Conservation (phyloP, 2,113 vertebrate genomes). For the Psophia crepitans region DNA sequence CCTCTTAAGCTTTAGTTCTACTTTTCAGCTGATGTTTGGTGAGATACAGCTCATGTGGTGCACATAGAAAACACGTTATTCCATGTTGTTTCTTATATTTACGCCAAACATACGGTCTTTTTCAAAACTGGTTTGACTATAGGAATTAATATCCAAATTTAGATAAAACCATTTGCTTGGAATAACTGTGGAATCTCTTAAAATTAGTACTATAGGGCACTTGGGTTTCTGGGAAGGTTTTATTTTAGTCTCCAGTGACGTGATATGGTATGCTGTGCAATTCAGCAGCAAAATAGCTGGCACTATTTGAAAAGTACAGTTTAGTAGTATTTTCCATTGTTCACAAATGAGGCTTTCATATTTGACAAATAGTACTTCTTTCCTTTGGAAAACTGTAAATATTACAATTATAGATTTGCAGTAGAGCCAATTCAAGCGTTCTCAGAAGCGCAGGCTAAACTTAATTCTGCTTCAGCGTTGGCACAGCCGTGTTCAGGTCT, state of each 20-base stretch:
- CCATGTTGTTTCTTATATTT: neutral
- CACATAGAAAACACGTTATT: neutral
- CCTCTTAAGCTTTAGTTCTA: neutral
- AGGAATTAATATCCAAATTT: slow-evolving; percentile 33
- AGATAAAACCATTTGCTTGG: slow-evolving; percentile 30
- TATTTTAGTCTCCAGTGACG: slow-evolving; percentile 41
- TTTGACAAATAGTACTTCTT: neutral
- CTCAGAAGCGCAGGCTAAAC: neutral
- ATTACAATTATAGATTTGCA: neutral
- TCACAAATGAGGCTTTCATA: neutral
- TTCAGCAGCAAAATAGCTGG: slow-evolving; percentile 10
- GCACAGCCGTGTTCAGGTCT: neutral
- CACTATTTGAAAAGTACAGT: neutral
- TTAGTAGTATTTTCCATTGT: slow-evolving; percentile 38
- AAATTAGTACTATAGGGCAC: slow-evolving; percentile 50
- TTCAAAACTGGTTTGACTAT: neutral
- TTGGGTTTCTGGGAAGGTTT: slow-evolving; percentile 59
- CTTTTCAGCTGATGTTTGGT: neutral
- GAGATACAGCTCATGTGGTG: neutral
- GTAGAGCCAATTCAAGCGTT: neutral
- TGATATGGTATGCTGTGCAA: slow-evolving; percentile 12
- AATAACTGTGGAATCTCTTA: slow-evolving; percentile 33
- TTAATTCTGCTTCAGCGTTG: neutral
- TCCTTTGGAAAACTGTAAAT: neutral
- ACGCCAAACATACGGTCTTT: neutral